phyloP scores from a whole-genome alignment of 2,888 invertebrate species.

The Antheraea assamensis region DNA sequence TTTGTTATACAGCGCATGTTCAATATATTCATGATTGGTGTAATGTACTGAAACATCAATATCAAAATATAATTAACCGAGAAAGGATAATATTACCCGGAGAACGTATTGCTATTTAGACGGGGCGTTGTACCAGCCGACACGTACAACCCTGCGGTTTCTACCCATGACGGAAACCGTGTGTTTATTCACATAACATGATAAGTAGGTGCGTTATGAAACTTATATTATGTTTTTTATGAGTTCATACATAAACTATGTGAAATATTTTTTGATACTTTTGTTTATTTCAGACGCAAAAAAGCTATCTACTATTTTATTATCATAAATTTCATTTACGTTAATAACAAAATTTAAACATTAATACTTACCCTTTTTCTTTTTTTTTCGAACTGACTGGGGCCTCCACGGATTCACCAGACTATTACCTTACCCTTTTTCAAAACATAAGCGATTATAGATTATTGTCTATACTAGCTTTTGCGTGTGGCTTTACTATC shows the following conservation, averaged over 20 bases:
- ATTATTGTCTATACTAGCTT: too few species aligned
- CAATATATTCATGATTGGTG: not conserved
- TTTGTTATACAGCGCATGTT: not conserved
- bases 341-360: too few species aligned
- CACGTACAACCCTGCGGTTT: constrained; percentile 15
- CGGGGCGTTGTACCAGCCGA: constrained; percentile 10
- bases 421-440: too few species aligned
- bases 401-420: too few species aligned
- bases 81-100: not conserved
- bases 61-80: constrained; percentile 18
- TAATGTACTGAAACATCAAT: not conserved
- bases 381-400: too few species aligned
- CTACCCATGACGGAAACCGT: constrained; percentile 17
- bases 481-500: too few species aligned
- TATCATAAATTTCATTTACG: not conserved
- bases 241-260: not conserved
- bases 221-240: constrained; percentile 9
- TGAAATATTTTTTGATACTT: not conserved
- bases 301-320: not conserved
- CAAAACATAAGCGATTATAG: too few species aligned
- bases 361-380: too few species aligned
- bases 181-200: constrained; percentile 21
- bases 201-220: constrained; percentile 17
- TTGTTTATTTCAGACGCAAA: not conserved
- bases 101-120: constrained; percentile 7